Conservation (phyloP, 2,888 invertebrate species). For the Formica aserva region DNA sequence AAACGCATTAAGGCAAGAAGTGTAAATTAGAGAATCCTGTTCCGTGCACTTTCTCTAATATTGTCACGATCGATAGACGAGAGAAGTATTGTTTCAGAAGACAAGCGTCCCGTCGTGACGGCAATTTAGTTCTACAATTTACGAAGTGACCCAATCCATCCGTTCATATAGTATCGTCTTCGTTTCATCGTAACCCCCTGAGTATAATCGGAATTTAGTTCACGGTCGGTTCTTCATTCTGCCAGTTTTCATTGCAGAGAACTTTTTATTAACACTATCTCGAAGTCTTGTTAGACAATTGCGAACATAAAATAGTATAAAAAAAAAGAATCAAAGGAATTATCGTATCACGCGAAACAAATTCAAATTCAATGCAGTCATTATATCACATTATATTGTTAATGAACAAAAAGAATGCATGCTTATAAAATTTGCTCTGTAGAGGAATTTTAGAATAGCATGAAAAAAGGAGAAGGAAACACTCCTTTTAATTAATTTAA, state of each 20-base stretch:
- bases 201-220: constrained; percentile 75
- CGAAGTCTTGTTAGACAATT: not conserved
- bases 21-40: not conserved
- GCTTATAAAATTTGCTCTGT: not conserved
- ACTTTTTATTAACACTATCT: not conserved
- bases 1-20: not conserved
- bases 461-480: not conserved
- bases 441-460: not conserved
- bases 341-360: not conserved
- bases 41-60: not conserved
- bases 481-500: not conserved
- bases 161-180: constrained; percentile 26
- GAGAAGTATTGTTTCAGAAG: not conserved
- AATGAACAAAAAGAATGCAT: not conserved
- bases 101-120: not conserved
- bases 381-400: not conserved
- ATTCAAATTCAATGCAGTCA: not conserved
- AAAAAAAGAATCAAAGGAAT: not conserved
- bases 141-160: not conserved
- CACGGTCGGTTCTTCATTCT: constrained; percentile 68
- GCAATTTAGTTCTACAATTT: not conserved
- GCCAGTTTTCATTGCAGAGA: constrained; percentile 15
- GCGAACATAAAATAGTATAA: not conserved
- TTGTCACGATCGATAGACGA: not conserved
- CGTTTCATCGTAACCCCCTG: constrained; percentile 29